Evolutionary conservation across 2,113 vertebrate genomes (phyloP).

Genomic region (Amphiprion ocellaris): DNA sequence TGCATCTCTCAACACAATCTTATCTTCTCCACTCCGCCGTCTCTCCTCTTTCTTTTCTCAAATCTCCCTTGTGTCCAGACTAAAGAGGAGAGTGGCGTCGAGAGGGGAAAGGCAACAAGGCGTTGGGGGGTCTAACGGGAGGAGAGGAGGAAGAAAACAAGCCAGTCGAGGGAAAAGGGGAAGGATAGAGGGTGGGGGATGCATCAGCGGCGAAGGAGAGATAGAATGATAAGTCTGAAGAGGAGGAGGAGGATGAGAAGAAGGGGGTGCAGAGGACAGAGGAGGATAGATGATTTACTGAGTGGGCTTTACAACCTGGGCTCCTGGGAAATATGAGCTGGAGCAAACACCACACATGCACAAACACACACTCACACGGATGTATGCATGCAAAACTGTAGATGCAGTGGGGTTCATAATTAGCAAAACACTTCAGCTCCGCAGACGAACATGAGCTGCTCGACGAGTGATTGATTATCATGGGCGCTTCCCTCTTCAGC

Average conservation of each 20-base stretch:
- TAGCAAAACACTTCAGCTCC: constrained; percentile 52
- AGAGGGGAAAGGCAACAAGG: constrained; percentile 38
- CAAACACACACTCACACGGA: constrained; percentile 8
- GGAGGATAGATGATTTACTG: constrained; percentile 74
- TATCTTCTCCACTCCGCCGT: constrained; percentile 33
- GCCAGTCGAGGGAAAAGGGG: neutral
- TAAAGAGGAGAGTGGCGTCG: constrained; percentile 18
- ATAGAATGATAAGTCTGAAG: constrained; percentile 65
- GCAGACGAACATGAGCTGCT: constrained; percentile 41
- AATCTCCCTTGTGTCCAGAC: constrained; percentile 1
- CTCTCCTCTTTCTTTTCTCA: constrained; percentile 5
- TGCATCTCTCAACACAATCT: constrained; percentile 21
- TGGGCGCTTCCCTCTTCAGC: constrained; percentile 33
- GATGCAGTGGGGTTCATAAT: constrained; percentile 48
- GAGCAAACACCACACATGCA: constrained; percentile 22
- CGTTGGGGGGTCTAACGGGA: constrained; percentile 20
- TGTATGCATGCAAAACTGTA: constrained; percentile 50
- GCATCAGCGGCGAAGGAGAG: constrained; percentile 31
- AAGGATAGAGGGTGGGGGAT: constrained; percentile 8
- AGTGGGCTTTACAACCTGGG: constrained; percentile 68
- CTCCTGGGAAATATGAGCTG: constrained; percentile 76
- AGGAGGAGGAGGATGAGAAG: constrained; percentile 28
- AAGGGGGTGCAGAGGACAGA: constrained; percentile 50
- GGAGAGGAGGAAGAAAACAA: constrained; percentile 1
- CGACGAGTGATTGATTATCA: constrained; percentile 62